Conservation (phyloP, 35 echinoderm and acorn worm genomes). For the Diadema setosum region DNA sequence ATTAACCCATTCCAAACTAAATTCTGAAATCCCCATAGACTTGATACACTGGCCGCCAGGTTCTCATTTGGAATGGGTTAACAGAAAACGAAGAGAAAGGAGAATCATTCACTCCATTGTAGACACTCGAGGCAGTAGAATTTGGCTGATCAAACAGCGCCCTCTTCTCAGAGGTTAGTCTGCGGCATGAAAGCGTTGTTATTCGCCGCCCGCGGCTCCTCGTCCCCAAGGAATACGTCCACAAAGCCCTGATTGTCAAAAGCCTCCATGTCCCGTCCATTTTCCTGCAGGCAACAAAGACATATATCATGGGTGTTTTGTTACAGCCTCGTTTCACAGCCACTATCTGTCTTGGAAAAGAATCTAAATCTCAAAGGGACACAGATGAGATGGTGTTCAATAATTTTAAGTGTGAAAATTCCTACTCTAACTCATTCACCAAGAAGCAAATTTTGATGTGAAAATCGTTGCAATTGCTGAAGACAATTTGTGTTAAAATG, state of each 20-base stretch:
- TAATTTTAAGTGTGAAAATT: not conserved
- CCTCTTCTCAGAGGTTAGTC: conserved; percentile 11
- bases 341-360: not conserved
- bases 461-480: too few relatives aligned
- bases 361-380: not conserved
- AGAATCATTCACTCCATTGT: too few relatives aligned
- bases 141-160: too few relatives aligned
- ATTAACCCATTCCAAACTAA: too few relatives aligned
- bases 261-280: not conserved
- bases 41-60: too few relatives aligned
- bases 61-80: too few relatives aligned
- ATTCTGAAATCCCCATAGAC: too few relatives aligned
- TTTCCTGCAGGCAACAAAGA: not conserved
- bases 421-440: not conserved
- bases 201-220: not conserved
- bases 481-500: too few relatives aligned
- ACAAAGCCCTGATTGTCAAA: not conserved
- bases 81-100: too few relatives aligned
- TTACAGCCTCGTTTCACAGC: not conserved
- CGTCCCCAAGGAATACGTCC: not conserved
- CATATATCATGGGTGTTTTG: not conserved
- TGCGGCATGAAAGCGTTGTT: not conserved
- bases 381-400: not conserved
- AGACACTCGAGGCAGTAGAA: too few relatives aligned
- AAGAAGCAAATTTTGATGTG: not conserved